These are phyloP conservation scores for Clivina fossor DNA, from an alignment of 2,888 invertebrate species.

Conservation along the genomic window DNA sequence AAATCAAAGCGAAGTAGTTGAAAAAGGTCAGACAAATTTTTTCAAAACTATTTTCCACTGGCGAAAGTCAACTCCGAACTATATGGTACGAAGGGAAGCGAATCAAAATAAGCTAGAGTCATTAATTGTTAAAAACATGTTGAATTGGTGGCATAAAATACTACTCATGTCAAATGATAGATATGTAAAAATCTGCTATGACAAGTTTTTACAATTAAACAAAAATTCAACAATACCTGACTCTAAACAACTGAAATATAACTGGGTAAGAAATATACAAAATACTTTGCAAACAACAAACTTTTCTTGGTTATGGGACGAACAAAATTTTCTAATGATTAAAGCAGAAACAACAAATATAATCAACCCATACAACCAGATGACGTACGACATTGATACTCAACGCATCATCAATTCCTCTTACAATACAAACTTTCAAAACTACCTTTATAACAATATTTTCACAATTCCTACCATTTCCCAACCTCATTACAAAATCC, in stretches of 20 bases:
- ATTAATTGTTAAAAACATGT: not conserved
- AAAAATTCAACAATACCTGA: too few species aligned
- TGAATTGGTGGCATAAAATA: too few species aligned
- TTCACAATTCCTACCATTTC: too few species aligned
- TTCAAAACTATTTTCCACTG: not conserved
- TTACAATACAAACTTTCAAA: not conserved
- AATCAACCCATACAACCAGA: constrained; percentile 2
- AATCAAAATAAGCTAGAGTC: not conserved
- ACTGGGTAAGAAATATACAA: too few species aligned
- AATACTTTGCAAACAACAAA: too few species aligned
- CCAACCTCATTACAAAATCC: too few species aligned
- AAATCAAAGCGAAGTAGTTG: not conserved
- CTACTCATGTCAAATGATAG: too few species aligned
- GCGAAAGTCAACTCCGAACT: not conserved
- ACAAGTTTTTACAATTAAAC: too few species aligned
- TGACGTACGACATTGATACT: not conserved
- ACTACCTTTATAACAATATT: too few species aligned
- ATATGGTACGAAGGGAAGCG: not conserved
- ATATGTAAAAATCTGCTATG: too few species aligned
- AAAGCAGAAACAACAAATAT: not conserved
- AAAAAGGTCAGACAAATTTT: constrained; percentile 1
- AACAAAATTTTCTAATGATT: not conserved
- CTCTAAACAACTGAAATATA: too few species aligned
- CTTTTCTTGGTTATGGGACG: too few species aligned
- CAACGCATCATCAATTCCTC: constrained; percentile 1